Base-by-base conservation (phyloP, 64 coral and sea anemone species). In the Montipora capricornis region DNA sequence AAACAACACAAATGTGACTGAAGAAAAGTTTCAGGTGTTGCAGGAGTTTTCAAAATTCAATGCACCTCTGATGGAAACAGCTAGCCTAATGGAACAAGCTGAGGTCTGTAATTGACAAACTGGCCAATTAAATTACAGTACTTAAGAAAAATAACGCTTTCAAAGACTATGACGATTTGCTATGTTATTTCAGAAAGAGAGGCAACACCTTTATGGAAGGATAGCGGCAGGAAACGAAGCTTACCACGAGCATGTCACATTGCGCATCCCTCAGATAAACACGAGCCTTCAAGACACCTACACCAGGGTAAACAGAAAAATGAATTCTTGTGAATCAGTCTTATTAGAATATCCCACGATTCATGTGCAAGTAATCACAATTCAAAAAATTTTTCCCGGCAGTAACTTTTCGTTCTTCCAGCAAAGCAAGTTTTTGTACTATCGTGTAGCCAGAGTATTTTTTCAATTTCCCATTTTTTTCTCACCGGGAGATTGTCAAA, bases 111-210 rank as follows among this genome's bases (percentile, higher is more conserved):
- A 22, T 4, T 67, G 15, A 71, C 1, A 3, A 70, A 2, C 3
- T 20, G 6, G 50, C 47, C 49, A 70, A 3, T 15, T 3, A 7
- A 76, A 76, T 37, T 20, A 74, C 5, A 1, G 44, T 6, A 26
- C 22, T 20, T 76, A 13, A 46, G 10, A 44, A 8, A 8, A 76
- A 44, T 2, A 45, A 8, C 8, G 2, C 3, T 44, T 11, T 76
- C 0, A 4, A 24, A 8, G 11, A 46, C 4, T 76, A 44, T 14
- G 11, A 5, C 24, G 29, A 10, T 46, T 76, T 44, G 24, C 53
- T 57, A 6, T 4, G 8, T n/a, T 19, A 52, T 86, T 86, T 70
- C 46, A 86, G 82, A 46, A 11, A 20, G 82, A 86, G 44, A 86
- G 46, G 47, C 8, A 71, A 20, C 82, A 50, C 46, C 71, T 86